phyloP scores from a whole-genome alignment of 1,140 invertebrate species.

The Eueides isabella region DNA sequence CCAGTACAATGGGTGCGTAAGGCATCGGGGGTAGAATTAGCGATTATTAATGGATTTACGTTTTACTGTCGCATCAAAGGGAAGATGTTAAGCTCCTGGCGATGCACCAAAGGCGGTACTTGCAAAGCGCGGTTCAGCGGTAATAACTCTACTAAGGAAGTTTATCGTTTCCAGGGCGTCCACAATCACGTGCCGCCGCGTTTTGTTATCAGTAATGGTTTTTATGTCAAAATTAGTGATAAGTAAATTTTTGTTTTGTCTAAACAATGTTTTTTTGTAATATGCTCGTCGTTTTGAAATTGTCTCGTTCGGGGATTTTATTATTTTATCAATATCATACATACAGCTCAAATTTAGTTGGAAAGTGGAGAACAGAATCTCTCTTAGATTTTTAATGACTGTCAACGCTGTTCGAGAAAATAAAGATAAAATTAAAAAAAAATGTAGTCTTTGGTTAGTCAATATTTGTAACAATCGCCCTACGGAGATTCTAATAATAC shows the following conservation, averaged over 20 bases:
- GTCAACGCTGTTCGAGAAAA: too few species aligned
- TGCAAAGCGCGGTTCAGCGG: conserved; percentile 34
- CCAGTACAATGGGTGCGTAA: conserved; percentile 2
- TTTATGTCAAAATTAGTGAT: conserved; percentile 20
- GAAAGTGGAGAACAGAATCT: too few species aligned
- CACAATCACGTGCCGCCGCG: conserved; percentile 30
- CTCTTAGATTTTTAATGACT: too few species aligned
- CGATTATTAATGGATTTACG: conserved; percentile 38
- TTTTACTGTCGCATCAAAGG: conserved; percentile 33
- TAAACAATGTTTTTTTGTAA: background rate
- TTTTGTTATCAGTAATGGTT: conserved; percentile 36
- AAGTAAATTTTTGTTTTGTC: background rate
- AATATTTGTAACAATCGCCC: too few species aligned
- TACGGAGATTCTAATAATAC: too few species aligned
- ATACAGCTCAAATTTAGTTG: too few species aligned
- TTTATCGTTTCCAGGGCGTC: conserved; percentile 19
- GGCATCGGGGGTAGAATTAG: conserved; percentile 15
- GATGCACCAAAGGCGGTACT: conserved; percentile 31
- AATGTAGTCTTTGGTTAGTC: too few species aligned
- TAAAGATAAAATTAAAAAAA: too few species aligned
- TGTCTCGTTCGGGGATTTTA: too few species aligned
- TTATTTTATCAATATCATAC: too few species aligned
- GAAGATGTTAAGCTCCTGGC: conserved; percentile 21
- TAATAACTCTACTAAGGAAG: conserved; percentile 3
- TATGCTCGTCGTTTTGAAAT: too few species aligned